Base-by-base conservation (phyloP, 2,888 invertebrate genomes). In the Drosophila crucigera region DNA sequence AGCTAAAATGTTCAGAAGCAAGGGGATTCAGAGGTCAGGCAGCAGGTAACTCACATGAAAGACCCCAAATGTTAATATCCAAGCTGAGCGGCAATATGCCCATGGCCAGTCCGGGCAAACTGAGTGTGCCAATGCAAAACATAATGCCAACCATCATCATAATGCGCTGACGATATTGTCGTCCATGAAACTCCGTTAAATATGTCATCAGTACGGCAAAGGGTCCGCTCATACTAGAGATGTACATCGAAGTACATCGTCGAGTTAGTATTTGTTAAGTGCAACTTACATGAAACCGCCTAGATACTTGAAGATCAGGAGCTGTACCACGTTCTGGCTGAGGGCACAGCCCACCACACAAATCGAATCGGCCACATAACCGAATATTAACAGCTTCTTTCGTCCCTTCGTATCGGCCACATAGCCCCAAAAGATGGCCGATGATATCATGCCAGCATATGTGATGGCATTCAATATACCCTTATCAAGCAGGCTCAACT, bases 341-440 rank as follows among this genome's bases (percentile, higher is more conserved):
- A 96, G 91, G 9, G 95, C 95, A 4, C 95, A 95, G 2, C 95
- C 89, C 22, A 96, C 80, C 60, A 96, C 96, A 78, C 96, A 95
- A 30, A 96, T 73, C 0, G 94, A 95, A 22, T 96, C 95, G 16
- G 94, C 91, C 53, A 96, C 89, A 84, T 95, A 95, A 0, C 96
- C 96, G 89, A 95, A 94, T 19, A 96, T 93, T 83, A 97, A 94
- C 55, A 97, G 94, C 84, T 95, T 95, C 76, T 94, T 94, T 58
- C 96, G 94, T 0, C 97, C 97, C 71, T 96, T 94, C 0, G 96
- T 96, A 89, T 97, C 97, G 1, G 96, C 96, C 9, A 97, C 91
- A 86, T 95, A 96, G 4, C 97, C 97, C 97, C 97, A 97, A 2
- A 96, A 74, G 90, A 96, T 94, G 1, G 96, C 96, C 47, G 96